Evolutionary conservation across 2,797 vertebrate genomes (phyloP).

Genomic region (Spheniscus humboldti): DNA sequence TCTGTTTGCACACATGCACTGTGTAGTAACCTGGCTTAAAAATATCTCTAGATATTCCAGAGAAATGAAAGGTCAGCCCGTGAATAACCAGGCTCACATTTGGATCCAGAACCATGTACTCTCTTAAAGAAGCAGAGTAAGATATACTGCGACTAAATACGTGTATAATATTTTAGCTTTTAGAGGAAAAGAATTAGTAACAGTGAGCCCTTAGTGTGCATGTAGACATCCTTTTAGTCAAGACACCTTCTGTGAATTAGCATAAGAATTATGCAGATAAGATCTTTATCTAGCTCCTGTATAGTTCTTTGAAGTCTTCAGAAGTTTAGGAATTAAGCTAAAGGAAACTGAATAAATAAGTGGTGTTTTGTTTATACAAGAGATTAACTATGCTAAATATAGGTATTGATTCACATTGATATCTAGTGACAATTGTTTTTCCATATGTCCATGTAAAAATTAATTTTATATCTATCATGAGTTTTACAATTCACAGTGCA

Average conservation of each 20-base stretch:
- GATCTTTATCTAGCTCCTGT: constrained; percentile 42
- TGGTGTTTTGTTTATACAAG: neutral
- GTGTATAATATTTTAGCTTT: neutral
- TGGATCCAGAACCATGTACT: neutral
- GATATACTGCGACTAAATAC: neutral
- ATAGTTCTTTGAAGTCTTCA: constrained; percentile 47
- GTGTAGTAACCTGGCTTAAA: neutral
- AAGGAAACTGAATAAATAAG: constrained; percentile 50
- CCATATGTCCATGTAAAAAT: neutral
- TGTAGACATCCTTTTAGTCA: neutral
- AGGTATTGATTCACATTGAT: neutral
- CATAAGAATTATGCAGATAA: constrained; percentile 59
- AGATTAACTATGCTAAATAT: constrained; percentile 45
- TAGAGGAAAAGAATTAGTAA: neutral
- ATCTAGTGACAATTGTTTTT: neutral
- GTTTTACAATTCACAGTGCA: neutral
- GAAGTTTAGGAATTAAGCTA: constrained; percentile 39
- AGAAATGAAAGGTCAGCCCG: neutral
- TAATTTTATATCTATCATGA: neutral
- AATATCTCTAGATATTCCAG: neutral
- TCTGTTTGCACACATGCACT: neutral
- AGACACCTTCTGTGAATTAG: constrained; percentile 56
- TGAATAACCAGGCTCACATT: neutral
- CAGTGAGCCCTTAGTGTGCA: neutral
- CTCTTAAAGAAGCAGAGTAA: neutral